Conservation (phyloP, 2,113 vertebrate genomes). For the Cebus imitator region DNA sequence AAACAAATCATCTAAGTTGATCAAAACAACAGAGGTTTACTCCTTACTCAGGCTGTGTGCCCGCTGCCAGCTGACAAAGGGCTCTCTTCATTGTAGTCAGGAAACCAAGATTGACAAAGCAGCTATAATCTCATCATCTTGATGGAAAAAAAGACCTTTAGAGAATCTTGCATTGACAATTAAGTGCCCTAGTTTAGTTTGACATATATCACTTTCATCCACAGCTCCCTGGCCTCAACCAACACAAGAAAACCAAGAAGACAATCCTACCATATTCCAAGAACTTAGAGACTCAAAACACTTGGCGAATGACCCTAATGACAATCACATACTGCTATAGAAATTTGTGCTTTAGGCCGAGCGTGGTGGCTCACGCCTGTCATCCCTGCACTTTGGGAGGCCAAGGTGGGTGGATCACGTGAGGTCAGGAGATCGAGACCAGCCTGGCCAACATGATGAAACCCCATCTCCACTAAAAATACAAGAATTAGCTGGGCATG, state of each 20-base stretch:
- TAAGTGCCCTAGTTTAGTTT: neutral
- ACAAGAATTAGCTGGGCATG: no score
- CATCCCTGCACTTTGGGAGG: no score
- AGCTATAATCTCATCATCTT: neutral
- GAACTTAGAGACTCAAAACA: constrained; percentile 4
- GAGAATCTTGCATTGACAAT: neutral
- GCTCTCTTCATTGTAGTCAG: neutral
- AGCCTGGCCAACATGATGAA: no score
- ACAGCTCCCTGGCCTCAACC: neutral
- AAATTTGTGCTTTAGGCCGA: neutral
- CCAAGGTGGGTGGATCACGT: no score
- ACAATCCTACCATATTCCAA: neutral
- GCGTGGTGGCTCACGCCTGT: no score
- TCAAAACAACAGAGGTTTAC: neutral
- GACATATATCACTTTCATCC: neutral
- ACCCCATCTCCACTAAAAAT: no score
- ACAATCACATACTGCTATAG: neutral
- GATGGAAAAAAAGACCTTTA: neutral
- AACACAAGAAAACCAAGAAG: neutral
- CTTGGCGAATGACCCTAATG: neutral
- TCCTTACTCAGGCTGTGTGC: neutral
- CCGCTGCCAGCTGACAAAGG: neutral
- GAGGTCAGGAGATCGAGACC: no score
- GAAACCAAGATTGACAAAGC: neutral
- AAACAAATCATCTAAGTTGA: neutral